phyloP scores from a whole-genome alignment of 2,797 vertebrate genomes.

The Gymnothorax reevesii region DNA sequence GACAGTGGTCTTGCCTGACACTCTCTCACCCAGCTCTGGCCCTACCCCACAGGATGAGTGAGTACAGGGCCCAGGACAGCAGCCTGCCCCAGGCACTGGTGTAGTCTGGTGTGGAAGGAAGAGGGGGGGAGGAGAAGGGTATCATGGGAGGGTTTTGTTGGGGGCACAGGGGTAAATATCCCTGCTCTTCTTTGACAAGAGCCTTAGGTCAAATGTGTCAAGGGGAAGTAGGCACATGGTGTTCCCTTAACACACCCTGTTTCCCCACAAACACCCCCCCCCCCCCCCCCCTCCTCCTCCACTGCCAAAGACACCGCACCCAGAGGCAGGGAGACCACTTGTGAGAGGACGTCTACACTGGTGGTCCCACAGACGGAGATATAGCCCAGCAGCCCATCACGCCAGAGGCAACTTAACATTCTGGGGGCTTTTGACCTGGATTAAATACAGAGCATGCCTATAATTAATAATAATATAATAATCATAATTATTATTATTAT shows the following conservation, averaged over 20 bases:
- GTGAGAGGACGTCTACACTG: constrained; percentile 21
- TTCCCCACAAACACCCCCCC: background rate
- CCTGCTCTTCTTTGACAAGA: constrained; percentile 39
- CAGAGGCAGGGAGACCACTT: background rate
- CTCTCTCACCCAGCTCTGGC: background rate
- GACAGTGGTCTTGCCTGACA: constrained; percentile 8
- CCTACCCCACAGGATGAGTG: constrained; percentile 25
- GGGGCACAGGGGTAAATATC: constrained; percentile 41
- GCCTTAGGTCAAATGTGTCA: constrained; percentile 45
- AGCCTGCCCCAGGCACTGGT: constrained; percentile 39
- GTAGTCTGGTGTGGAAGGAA: background rate
- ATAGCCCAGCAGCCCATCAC: constrained; percentile 4
- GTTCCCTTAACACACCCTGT: constrained; percentile 25
- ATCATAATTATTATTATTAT: too few relatives aligned
- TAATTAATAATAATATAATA: too few relatives aligned
- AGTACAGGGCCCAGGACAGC: constrained; percentile 8
- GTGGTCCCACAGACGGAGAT: constrained; percentile 2
- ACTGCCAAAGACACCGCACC: constrained; percentile 11
- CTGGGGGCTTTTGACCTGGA: background rate
- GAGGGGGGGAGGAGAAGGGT: constrained; percentile 5
- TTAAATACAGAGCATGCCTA: background rate
- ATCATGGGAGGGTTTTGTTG: constrained; percentile 37
- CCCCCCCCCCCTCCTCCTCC: background rate
- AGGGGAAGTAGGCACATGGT: constrained; percentile 33
- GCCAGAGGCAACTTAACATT: constrained; percentile 11